Evolutionary conservation across 1,140 invertebrate species (phyloP).

Genomic region (Magallana angulata): DNA sequence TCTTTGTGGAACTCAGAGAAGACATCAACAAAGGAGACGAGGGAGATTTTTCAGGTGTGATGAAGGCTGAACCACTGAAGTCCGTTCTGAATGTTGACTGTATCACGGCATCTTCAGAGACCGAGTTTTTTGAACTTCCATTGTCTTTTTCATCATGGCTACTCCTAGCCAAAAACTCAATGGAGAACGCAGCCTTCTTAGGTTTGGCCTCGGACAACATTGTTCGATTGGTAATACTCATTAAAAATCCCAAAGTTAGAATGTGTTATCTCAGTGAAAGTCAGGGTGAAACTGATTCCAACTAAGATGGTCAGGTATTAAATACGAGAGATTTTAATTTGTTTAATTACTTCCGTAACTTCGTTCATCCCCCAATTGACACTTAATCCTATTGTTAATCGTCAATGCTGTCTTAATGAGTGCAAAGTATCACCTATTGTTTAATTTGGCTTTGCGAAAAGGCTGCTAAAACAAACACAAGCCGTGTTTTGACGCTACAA

Average conservation of each 20-base stretch:
- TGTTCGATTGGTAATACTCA: background rate
- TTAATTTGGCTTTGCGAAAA: conserved; percentile 35
- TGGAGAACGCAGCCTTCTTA: conserved; percentile 50
- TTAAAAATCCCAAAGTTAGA: conserved; percentile 1
- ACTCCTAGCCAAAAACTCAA: conserved; percentile 52
- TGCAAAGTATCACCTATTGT: conserved; percentile 16
- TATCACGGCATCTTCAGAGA: background rate
- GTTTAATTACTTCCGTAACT: conserved; percentile 29
- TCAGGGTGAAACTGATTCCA: background rate
- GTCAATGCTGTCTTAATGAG: conserved; percentile 22
- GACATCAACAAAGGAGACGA: background rate
- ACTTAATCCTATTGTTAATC: conserved; percentile 24
- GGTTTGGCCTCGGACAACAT: conserved; percentile 34
- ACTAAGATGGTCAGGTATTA: background rate
- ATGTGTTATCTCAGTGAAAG: conserved; percentile 14
- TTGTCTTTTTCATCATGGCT: conserved; percentile 40
- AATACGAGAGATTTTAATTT: conserved; percentile 31
- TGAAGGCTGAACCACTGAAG: background rate
- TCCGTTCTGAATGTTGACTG: background rate
- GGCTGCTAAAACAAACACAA: conserved; percentile 42
- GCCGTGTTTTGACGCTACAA: conserved; percentile 9
- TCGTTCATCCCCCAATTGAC: conserved; percentile 27
- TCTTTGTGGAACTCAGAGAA: background rate
- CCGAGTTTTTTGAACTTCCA: background rate
- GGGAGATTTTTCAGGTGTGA: background rate